Evolutionary conservation across 2,797 vertebrate species (phyloP).

Genomic region (Sebastes minor): DNA sequence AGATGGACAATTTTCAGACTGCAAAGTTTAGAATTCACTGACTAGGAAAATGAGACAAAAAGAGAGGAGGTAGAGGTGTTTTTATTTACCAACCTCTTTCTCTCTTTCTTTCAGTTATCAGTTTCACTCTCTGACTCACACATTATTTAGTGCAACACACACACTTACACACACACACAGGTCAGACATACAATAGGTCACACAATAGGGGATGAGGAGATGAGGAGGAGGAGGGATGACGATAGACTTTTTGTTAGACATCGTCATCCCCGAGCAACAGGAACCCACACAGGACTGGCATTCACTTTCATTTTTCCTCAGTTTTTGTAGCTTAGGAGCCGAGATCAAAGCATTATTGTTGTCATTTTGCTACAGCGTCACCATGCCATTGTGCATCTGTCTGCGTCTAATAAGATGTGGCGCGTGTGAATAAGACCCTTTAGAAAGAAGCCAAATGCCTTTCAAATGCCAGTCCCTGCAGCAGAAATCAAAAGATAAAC

Average conservation of each 20-base stretch:
- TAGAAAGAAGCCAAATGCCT: conserved; percentile 45
- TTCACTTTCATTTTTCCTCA: conserved; percentile 28
- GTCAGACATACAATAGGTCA: conserved; percentile 27
- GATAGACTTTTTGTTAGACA: conserved; percentile 32
- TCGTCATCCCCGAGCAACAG: conserved; percentile 56
- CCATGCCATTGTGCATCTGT: conserved; percentile 56
- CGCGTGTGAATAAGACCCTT: conserved; percentile 34
- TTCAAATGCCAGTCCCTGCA: conserved; percentile 70
- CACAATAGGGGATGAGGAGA: conserved; percentile 53
- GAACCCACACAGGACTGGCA: conserved; percentile 67
- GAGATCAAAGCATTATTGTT: conserved; percentile 50
- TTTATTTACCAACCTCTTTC: conserved; percentile 26
- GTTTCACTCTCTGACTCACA: conserved; percentile 32
- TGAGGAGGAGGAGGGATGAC: conserved; percentile 61
- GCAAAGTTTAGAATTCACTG: conserved; percentile 43
- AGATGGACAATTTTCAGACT: conserved; percentile 52
- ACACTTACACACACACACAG: conserved; percentile 10
- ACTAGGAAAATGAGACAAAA: conserved; percentile 51
- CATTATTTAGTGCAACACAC: conserved; percentile 11
- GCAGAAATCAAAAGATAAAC: conserved; percentile 55
- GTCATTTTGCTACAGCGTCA: conserved; percentile 28
- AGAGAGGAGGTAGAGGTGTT: conserved; percentile 23
- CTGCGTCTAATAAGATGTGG: conserved; percentile 39
- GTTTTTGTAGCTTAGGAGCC: conserved; percentile 21
- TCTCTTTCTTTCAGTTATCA: conserved; percentile 12